Base-by-base conservation (phyloP, 1,140 invertebrate genomes). In the Tribolium madens region DNA sequence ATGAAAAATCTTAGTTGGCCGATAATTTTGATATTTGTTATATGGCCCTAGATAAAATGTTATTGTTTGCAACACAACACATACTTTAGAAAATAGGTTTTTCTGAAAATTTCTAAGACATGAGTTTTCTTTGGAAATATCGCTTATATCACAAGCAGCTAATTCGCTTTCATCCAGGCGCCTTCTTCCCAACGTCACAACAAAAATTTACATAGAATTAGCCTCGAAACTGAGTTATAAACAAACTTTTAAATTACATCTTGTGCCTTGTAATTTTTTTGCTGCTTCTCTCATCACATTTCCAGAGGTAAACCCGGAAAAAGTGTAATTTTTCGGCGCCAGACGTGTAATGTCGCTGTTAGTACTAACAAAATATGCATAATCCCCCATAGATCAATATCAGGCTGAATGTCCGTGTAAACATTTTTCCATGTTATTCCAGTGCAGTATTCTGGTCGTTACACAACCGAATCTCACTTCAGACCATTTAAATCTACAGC, bases 401-500 rank as follows among this genome's bases (percentile, higher is more conserved):
- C 52, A 12, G 15, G 52, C 15, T 17, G 18, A 21, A 57, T 26
- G 52, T 57, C 52, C 52, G 52, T 57, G 57, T 64, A 64, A 64
- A 64, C 17, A 64, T 64, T 64, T 64, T 64, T 64, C 21, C n/a
- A 26, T 64, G 26, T 57, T 57, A 57, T 64, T 64, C 31, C 57
- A 5, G 57, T 64, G 21, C 57, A 12, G 21, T 13, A 21, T 60
- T 10, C 15, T 60, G 13, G 53, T 64, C 57, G 26, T 64, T 64
- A 64, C 57, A 64, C 57, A 26, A 64, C 21, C 17, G 57, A 64
- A 31, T 50, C 50, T 73, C 50, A 73, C 70, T 73, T 73, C 70
- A 73, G 73, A 33, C 73, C 79, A 76, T 80, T 80, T 80, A 80
- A 80, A 80, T 78, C 76, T 80, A 76, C 79, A 80, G 7, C 57